Evolutionary conservation across 2,113 vertebrate genomes (phyloP).

Genomic region (Psephotus haematonotus): DNA sequence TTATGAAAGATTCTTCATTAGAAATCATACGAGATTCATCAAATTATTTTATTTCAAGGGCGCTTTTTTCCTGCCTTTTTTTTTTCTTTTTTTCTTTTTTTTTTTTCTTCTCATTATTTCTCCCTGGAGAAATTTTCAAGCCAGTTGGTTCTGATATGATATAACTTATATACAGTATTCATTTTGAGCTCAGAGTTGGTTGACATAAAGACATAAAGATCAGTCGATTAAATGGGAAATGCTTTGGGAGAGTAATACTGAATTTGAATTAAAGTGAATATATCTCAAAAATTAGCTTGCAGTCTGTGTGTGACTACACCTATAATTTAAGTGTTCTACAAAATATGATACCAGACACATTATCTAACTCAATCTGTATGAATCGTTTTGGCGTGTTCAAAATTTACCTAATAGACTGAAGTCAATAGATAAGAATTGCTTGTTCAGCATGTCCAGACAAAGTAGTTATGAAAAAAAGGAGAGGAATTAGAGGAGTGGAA

Average conservation of each 20-base stretch:
- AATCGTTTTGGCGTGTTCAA: constrained; percentile 52
- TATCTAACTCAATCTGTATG: constrained; percentile 41
- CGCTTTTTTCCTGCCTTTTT: neutral
- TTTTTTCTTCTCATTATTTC: neutral
- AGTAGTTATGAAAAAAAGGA: constrained; percentile 18
- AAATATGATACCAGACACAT: neutral
- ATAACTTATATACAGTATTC: neutral
- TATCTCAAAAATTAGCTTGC: neutral
- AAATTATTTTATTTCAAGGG: neutral
- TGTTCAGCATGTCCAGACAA: constrained; percentile 67
- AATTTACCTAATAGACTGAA: constrained; percentile 61
- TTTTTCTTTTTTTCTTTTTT: neutral
- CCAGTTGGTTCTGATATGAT: neutral
- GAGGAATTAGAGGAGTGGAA: constrained; percentile 22
- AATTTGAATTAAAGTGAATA: neutral
- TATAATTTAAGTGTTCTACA: constrained; percentile 59
- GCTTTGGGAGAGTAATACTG: neutral
- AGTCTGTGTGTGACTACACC: neutral
- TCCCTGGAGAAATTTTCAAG: neutral
- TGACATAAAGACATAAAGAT: neutral
- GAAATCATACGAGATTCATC: neutral
- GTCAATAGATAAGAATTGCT: constrained; percentile 69
- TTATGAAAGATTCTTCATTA: neutral
- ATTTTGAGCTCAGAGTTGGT: neutral
- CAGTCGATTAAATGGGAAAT: neutral